phyloP scores from a whole-genome alignment of 2,888 invertebrate genomes.

The Trachelus stipa region DNA sequence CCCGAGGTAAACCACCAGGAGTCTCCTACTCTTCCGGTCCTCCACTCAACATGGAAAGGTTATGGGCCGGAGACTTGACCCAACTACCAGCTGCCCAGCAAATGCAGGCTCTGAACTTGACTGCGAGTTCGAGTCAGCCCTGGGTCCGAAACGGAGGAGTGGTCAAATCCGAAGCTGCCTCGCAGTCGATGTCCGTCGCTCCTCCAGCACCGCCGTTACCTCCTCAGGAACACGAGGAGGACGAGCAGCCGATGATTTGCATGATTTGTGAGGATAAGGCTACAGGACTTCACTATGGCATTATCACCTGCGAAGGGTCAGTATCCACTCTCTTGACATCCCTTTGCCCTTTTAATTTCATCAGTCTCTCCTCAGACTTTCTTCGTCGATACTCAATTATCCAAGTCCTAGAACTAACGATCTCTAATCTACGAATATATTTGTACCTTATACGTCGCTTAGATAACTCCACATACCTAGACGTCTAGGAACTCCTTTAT shows the following conservation, averaged over 20 bases:
- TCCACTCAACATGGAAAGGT: conserved; percentile 89
- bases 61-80: conserved; percentile 90
- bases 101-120: conserved; percentile 82
- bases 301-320: conserved; percentile 98
- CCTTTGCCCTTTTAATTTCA: not conserved
- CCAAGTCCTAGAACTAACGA: not conserved
- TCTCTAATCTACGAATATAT: not conserved
- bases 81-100: conserved; percentile 87
- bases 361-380: not conserved
- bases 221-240: conserved; percentile 76
- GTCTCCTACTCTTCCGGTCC: conserved; percentile 64
- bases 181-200: conserved; percentile 55
- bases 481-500: not conserved
- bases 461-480: not conserved
- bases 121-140: conserved; percentile 59
- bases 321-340: conserved; percentile 34
- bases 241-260: conserved; percentile 95
- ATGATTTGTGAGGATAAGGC: conserved; percentile 99
- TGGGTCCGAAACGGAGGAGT: conserved; percentile 62
- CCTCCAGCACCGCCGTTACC: conserved; percentile 65
- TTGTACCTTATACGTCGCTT: not conserved
- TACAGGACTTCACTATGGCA: conserved; percentile 97
- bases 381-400: not conserved
- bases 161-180: conserved; percentile 55
- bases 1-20: conserved; percentile 68